Conservation (phyloP, 1,140 invertebrate genomes). For the Diachasma alloeum region DNA sequence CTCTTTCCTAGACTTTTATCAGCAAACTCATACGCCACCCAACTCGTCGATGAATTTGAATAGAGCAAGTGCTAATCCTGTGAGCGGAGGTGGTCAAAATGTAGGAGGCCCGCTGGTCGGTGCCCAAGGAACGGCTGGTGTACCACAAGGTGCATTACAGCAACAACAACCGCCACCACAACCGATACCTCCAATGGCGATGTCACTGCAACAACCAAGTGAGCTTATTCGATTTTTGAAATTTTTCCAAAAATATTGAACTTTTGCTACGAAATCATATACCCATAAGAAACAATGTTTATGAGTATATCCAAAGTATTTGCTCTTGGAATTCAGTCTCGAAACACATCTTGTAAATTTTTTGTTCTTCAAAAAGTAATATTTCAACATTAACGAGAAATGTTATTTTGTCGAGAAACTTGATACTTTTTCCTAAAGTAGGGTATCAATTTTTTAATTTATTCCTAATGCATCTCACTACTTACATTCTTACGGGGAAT, state of each 20-base stretch:
- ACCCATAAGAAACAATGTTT: background rate
- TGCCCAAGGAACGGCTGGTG: conserved; percentile 52
- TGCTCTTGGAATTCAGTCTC: too few species aligned
- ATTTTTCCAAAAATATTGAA: background rate
- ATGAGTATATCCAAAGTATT: too few species aligned
- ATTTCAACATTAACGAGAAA: too few species aligned
- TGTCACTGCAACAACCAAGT: conserved; percentile 50
- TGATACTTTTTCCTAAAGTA: too few species aligned
- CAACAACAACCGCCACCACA: conserved; percentile 52
- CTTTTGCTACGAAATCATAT: background rate
- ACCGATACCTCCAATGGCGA: conserved; percentile 48
- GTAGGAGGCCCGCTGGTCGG: conserved; percentile 49
- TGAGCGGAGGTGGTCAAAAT: conserved; percentile 53
- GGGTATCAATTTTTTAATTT: too few species aligned
- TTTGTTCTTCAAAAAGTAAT: too few species aligned
- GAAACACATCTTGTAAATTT: too few species aligned
- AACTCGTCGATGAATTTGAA: conserved; percentile 46
- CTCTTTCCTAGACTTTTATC: conserved; percentile 29
- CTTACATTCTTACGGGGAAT: too few species aligned
- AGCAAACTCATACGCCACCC: conserved; percentile 36
- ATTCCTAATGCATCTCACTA: too few species aligned
- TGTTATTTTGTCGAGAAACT: too few species aligned
- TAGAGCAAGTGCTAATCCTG: conserved; percentile 46
- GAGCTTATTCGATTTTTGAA: background rate
- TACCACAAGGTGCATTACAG: conserved; percentile 54